Evolutionary conservation across 1,140 invertebrate species (phyloP), one percentile per base, ranked within the genome.

Genomic region (Heliconius hewitsoni): DNA sequence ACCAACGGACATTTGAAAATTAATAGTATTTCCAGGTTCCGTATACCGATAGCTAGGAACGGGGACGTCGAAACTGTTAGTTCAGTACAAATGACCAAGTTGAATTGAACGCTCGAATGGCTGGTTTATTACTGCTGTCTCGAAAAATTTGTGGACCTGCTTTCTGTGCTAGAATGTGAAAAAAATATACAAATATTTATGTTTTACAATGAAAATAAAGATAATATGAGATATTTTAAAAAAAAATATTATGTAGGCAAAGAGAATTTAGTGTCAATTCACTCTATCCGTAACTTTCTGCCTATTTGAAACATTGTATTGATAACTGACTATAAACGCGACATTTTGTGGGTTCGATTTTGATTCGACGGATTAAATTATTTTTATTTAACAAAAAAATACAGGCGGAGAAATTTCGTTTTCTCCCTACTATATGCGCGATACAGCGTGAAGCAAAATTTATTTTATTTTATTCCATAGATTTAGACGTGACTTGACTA

Each of bases 51-150:
- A 66, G 60, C 60, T 66, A n/a, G 60, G 23, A 27, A n/a, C 60
- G 55, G 55, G 55, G n/a, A 66, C 60, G 60, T 66, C 60, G 60
- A 66, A 66, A 66, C 60, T 66, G 60, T 66, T 66, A 66, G 60
- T 13, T 66, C 60, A 27, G 60, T 66, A 66, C 60, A 66, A 66
- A 66, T 66, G 60, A 66, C 60, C 60, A 27, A 66, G 60, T 66
- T 66, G 60, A 66, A 66, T 66, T 66, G 23, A 66, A 66, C 60
- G 60, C 23, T 66, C 23, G 8, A 66, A 66, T 66, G 60, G 60
- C n/a, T 66, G 60, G 60, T 66, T 66, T 66, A 66, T 66, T 66
- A 30, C 60, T 66, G 60, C 60, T 66, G 60, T 66, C 23, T 27
- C 9, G 60, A 66, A 66, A 66, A 66, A 66, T 66, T 66, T 66